Percentiles rank a stretch among this genome's conserved stretches.
These are phyloP conservation scores for Chloropsis cyanopogon DNA, from an alignment of 2,113 vertebrate species.

Conservation along the genomic window DNA sequence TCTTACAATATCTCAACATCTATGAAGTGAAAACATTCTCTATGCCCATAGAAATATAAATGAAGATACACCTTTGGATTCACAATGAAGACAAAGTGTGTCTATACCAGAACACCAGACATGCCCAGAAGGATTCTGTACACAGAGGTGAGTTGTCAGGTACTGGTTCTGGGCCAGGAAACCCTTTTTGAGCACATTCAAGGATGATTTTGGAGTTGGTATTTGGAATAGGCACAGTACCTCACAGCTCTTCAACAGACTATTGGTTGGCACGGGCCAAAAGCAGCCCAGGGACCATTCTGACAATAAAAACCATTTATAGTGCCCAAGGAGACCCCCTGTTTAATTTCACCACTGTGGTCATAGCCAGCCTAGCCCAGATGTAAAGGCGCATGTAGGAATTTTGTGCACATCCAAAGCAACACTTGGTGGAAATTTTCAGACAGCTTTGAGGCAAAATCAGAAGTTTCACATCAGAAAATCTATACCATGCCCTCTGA, in stretches of 20 bases:
- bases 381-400: not conserved
- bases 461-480: not conserved
- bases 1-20: not conserved
- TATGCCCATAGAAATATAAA: not conserved
- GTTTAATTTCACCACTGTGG: not conserved
- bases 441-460: not conserved
- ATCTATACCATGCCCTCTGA: not conserved
- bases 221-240: not conserved
- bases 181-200: not conserved
- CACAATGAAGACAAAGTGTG: not conserved
- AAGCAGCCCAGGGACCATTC: not conserved
- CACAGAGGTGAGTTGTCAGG: not conserved
- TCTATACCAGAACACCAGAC: not conserved
- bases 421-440: not conserved
- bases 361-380: not conserved
- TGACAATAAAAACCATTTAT: not conserved
- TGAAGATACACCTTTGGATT: not conserved
- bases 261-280: not conserved
- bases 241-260: not conserved
- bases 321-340: not conserved
- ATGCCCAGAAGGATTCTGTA: not conserved
- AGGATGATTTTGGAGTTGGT: not conserved
- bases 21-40: not conserved
- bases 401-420: not conserved
- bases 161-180: not conserved